Evolutionary conservation across 1,140 invertebrate genomes (phyloP), one percentile per base, ranked within the genome.

Genomic region (Listronotus oregonensis): DNA sequence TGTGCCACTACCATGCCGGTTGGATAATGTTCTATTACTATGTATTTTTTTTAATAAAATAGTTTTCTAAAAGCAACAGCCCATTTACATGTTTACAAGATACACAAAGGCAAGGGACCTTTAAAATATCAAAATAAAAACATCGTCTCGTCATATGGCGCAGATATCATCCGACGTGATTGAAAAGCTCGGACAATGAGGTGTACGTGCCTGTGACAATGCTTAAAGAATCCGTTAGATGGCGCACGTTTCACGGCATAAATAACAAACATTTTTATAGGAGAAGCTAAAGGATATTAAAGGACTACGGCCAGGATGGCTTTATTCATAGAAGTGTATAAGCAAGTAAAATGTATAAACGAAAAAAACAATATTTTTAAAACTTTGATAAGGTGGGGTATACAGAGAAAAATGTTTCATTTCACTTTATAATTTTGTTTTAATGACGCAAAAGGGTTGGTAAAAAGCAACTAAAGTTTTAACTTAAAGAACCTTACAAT

Each of bases 151-250:
- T 39, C 51, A 54, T 54, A 54, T 18, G 51, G 51, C 32, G 27
- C n/a, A 27, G 31, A 54, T 46, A 51, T 61, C 60, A 63, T 63
- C 42, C 27, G 39, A 21, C 37, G 15, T 44, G 51, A 63, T 63
- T 63, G 60, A 63, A 63, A 63, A 37, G 52, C 42, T 54, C 42
- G 60, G 51, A 63, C 60, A 63, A 63, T 63, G 52, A 52, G 40
- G 3, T 42, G 60, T 63, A 54, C 60, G 60, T 63, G 60, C 40
- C 44, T 52, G 11, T 27, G 21, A 34, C 49, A 54, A 44, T 46
- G 60, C 58, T 49, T 63, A 17, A 46, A 40, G 51, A 63, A 39
- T 63, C 21, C 51, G 21, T 40, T 52, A 44, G 60, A 63, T 54
- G 60, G 51, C 17, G 31, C 49, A 54, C 39, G 51, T 54, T 54